These are phyloP conservation scores for Catamblyrhynchus diadema DNA, from an alignment of 2,797 vertebrate species.

Conservation along the genomic window DNA sequence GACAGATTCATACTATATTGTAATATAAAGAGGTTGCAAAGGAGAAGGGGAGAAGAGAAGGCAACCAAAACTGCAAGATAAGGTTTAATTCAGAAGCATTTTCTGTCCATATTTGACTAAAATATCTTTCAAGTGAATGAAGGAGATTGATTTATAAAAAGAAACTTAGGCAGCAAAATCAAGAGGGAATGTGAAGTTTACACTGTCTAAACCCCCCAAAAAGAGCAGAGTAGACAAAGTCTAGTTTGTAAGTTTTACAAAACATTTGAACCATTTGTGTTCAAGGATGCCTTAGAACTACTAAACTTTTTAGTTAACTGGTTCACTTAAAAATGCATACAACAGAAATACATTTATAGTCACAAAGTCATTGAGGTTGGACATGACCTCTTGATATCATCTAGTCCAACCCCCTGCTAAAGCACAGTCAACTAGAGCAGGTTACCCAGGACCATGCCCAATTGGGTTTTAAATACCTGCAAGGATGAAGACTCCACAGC, in stretches of 20 bases:
- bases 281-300: neutral
- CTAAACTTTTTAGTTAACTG: neutral
- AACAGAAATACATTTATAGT: neutral
- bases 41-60: neutral
- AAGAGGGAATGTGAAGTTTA: neutral
- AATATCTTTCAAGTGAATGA: neutral
- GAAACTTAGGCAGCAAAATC: neutral
- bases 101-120: neutral
- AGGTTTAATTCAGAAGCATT: slow-evolving; percentile 7
- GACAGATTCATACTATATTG: neutral
- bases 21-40: neutral
- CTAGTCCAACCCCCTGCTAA: neutral
- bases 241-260: neutral
- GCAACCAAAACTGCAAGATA: neutral
- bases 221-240: neutral
- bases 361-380: neutral
- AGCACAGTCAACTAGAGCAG: neutral
- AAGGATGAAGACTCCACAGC: neutral
- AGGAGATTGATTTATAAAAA: neutral
- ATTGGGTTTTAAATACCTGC: neutral
- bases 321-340: neutral
- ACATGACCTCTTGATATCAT: neutral
- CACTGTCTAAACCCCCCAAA: neutral
- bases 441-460: neutral
- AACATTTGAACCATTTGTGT: neutral